Conservation (phyloP, 2,113 vertebrate genomes). For the Ibidorhyncha struthersii region DNA sequence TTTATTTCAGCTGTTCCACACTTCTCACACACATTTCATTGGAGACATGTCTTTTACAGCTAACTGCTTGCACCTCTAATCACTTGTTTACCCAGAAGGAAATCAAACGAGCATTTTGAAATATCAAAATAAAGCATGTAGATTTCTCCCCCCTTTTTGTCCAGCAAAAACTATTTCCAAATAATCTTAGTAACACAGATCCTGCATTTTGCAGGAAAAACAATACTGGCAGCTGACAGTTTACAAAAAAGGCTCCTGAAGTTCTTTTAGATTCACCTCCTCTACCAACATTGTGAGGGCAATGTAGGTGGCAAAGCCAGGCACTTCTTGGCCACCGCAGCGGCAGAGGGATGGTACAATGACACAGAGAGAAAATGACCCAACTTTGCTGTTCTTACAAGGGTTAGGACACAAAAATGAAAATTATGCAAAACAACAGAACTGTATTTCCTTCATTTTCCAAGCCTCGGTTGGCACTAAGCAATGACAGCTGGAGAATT, state of each 20-base stretch:
- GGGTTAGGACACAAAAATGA: not conserved
- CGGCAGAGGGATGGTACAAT: rapidly evolving
- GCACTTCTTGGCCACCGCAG: not conserved
- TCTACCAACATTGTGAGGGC: rapidly evolving
- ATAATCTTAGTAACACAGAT: not conserved
- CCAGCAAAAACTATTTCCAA: not conserved
- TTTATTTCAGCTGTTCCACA: not conserved
- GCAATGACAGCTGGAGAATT: not conserved
- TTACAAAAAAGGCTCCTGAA: not conserved
- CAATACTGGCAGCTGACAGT: not conserved
- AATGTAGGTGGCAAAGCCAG: not conserved
- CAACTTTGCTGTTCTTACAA: not conserved
- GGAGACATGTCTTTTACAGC: not conserved
- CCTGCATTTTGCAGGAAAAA: not conserved
- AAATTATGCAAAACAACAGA: not conserved
- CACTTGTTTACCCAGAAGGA: not conserved
- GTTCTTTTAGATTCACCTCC: not conserved
- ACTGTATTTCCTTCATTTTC: not conserved
- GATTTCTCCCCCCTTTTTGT: not conserved
- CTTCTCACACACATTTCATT: not conserved
- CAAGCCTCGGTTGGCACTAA: not conserved
- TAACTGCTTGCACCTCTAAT: not conserved
- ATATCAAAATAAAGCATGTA: not conserved
- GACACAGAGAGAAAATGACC: not conserved
- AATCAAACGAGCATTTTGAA: not conserved